Conservation (phyloP, 2,888 invertebrate species). For the Syrphus vitripennis region DNA sequence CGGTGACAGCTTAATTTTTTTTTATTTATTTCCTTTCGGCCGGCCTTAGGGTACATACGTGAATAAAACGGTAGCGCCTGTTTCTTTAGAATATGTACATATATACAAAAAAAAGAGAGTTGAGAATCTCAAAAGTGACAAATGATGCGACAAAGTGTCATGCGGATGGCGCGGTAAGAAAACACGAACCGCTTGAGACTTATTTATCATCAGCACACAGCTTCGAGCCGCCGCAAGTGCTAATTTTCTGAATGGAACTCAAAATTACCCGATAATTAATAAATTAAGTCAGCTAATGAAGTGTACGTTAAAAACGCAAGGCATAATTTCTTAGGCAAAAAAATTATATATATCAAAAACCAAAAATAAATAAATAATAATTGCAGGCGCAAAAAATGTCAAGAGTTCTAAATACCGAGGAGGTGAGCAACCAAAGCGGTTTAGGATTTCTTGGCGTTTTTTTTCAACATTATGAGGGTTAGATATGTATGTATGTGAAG, state of each 20-base stretch:
- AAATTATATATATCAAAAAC: background rate
- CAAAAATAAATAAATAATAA: slow-evolving; percentile 12
- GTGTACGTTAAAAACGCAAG: slow-evolving; percentile 26
- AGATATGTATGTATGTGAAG: background rate
- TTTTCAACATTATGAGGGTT: background rate
- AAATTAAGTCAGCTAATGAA: slow-evolving; percentile 67
- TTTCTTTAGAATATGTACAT: background rate
- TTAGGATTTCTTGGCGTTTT: slow-evolving; percentile 38
- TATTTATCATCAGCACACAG: slow-evolving; percentile 48
- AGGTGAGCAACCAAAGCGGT: slow-evolving; percentile 59
- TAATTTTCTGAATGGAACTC: slow-evolving; percentile 69
- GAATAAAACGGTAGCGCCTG: background rate
- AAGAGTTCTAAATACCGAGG: slow-evolving; percentile 57
- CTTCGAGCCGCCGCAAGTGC: slow-evolving; percentile 15
- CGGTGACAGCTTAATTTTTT: slow-evolving; percentile 59
- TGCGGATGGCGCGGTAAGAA: slow-evolving; percentile 35
- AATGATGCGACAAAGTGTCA: slow-evolving; percentile 70
- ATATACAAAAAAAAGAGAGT: background rate
- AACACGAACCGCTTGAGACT: slow-evolving; percentile 33
- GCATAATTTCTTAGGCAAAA: slow-evolving; percentile 25
- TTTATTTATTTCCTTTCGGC: background rate
- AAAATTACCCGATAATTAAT: slow-evolving; percentile 69
- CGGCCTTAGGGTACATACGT: background rate
- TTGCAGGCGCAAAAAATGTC: slow-evolving; percentile 15
- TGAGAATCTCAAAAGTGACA: slow-evolving; percentile 54